Evolutionary conservation across 2,888 invertebrate genomes (phyloP), one percentile per base, ranked within the genome.

Genomic region (Melanophora roralis): DNA sequence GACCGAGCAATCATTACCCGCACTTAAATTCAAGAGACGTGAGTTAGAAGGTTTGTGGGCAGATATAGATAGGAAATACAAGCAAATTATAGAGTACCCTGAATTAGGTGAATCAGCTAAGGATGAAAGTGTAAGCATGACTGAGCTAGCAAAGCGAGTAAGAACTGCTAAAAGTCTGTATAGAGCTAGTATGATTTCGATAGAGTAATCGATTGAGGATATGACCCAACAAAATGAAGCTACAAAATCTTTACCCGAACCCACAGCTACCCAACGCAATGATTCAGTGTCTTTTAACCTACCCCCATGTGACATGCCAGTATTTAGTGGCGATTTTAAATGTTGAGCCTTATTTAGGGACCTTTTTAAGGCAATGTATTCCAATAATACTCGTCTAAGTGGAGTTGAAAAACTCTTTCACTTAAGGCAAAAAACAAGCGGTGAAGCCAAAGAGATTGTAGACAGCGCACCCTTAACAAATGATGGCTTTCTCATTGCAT

Each of bases 401-500:
- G 55, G 36, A 11, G 64, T 64, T 4, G 64, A 73, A 34, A 73
- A 62, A 45, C 51, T 64, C 2, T 73, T 64, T 12, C 32, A 73
- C 12, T 11, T 64, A 0, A 55, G 57, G n/a, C 23, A 67, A 16
- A 59, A 74, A 23, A 65, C 65, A 0, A 16, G 34, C 23, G 55
- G 55, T 0, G 68, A 68, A 68, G 51, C 72, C 16, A 62, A 53
- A 45, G 62, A 72, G 40, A 51, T 62, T 5, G 62, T 62, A 0
- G 43, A 55, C 43, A 40, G 32, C 5, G 53, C 45, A 3, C 68
- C 68, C 16, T 2, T 65, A 11, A 65, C 65, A 2, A 60, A 60
- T 21, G 60, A 49, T 12, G 69, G 51, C 16, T 71, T 60, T 67
- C 9, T 40, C 7, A 43, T 43, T 7, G 53, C 53, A 4, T 49